Evolutionary conservation across 2,888 invertebrate genomes (phyloP), one percentile per base, ranked within the genome.

Genomic region (Scelioninae gen. 2): DNA sequence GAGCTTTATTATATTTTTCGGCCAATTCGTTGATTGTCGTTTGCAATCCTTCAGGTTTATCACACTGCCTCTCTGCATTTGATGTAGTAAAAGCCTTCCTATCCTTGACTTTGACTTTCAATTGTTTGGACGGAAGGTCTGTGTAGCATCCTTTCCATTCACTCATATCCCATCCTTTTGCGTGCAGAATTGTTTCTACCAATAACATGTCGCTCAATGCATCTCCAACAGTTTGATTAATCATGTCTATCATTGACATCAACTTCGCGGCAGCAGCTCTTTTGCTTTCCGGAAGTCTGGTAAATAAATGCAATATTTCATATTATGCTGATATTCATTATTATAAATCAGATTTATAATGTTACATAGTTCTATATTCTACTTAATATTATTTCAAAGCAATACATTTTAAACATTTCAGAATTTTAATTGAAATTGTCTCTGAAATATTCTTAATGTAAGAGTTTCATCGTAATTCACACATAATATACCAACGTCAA

Each of bases 211-310:
- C 98, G 0, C 98, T 96, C 58, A 99, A 92, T 2, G 98, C 98
- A 88, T 99, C 99, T 0, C 99, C 99, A 0, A 98, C 96, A 0
- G 95, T 93, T 87, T 97, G 96, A 86, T 97, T 98, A 10, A 96
- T 95, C 80, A 97, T 89, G 85, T 96, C 92, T 73, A 96, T 92
- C 58, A 95, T 87, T 77, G 90, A 88, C 1, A 90, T 84, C 7
- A 97, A 87, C 16, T 90, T 89, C 31, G 88, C 86, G 0, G 93
- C 92, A 1, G 92, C 90, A 50, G 39, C 7, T 57, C 67, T 76
- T 50, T 80, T 61, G 25, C 43, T 65, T 25, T 74, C 41, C 11
- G 76, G 6, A 10, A 79, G 19, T 10, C 79, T 83, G 31, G 13
- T 63, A 39, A 43, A 67, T 22, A 22, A 16, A 39, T n/a, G n/a